Base-by-base conservation (phyloP, 2,888 invertebrate genomes). In the Drosophila helvetica region DNA sequence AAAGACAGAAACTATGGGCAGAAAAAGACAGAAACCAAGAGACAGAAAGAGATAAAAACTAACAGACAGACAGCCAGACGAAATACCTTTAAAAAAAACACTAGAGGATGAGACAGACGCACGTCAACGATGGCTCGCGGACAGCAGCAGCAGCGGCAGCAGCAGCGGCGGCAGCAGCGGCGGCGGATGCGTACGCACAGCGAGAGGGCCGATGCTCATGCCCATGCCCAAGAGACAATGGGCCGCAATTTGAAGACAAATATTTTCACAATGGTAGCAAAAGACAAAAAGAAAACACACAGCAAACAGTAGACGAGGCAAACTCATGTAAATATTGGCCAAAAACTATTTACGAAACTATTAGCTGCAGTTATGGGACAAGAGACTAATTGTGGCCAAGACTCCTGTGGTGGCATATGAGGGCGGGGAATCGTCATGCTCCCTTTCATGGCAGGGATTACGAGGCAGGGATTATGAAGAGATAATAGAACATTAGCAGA, bases 241-340 rank as follows among this genome's bases (percentile, higher is more conserved):
- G 64, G 64, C 72, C 72, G 62, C 38, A n/a, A 38, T 72, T 75
- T 58, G 58, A 71, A 75, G 71, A 75, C 75, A 75, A 75, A 76
- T 72, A 67, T 75, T 76, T 76, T 67, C 67, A 75, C 75, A 75
- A 61, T 65, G 52, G 51, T 25, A 60, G 30, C 56, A 27, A 50
- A 38, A 68, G 52, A 65, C 67, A 68, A 64, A 38, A 38, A 38
- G 15, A 66, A 42, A 56, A 45, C 56, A 51, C 66, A 64, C 50
- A 64, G 17, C 45, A 51, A 57, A 45, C 46, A 42, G 18, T 42
- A 50, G 50, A 46, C 64, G 54, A 70, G 70, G 71, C 71, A 47
- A 38, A 65, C 71, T 58, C 67, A 81, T 74, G 77, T 78, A 75
- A 82, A 85, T 87, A 85, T 85, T 85, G 67, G 77, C 75, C 73